Evolutionary conservation across 2,113 vertebrate species (phyloP).

Genomic region (Lipotes vexillifer): DNA sequence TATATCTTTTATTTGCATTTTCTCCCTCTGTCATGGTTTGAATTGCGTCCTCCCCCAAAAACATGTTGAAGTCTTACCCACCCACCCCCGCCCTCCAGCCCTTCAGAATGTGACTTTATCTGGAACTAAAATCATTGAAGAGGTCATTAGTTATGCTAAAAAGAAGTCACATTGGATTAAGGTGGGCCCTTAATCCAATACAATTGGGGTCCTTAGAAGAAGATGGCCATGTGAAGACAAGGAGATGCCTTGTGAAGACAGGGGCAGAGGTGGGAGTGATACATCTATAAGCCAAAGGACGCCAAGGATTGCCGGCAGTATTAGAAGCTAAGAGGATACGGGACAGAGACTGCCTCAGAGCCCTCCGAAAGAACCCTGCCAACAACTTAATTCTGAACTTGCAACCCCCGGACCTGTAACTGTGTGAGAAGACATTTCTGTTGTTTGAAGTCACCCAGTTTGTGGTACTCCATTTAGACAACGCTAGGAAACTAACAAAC

Average conservation of each 20-base stretch:
- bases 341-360: neutral
- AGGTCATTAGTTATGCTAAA: neutral
- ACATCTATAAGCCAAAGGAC: neutral
- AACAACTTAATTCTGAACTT: neutral
- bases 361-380: neutral
- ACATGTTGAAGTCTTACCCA: neutral
- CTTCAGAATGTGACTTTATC: neutral
- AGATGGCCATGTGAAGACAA: neutral
- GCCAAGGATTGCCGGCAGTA: neutral
- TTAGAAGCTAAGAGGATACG: neutral
- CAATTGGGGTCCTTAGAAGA: neutral
- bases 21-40: neutral
- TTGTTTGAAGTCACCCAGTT: neutral
- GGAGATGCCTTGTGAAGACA: neutral
- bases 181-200: neutral
- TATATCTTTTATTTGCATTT: neutral
- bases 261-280: neutral
- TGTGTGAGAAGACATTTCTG: neutral
- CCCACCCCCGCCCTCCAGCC: rapidly evolving
- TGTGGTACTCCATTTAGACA: neutral
- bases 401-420: neutral
- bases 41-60: neutral
- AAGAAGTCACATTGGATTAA: neutral
- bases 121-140: neutral
- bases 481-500: neutral